These are phyloP conservation scores for Pelodytes ibericus DNA, from an alignment of 2,797 vertebrate species.

Conservation along the genomic window DNA sequence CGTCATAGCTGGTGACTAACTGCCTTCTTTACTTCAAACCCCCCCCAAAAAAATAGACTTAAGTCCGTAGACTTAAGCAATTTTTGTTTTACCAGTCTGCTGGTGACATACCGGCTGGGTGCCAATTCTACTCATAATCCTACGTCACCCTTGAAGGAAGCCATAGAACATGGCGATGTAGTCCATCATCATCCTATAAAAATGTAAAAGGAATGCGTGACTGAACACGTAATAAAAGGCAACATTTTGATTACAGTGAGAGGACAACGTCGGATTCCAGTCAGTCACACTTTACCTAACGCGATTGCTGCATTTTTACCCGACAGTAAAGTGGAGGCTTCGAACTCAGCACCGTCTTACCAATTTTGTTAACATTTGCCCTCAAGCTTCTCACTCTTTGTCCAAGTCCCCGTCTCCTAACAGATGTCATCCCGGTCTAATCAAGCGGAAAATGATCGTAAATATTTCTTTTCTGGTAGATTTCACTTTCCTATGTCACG, in stretches of 20 bases:
- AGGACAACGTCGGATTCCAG: conserved; percentile 69
- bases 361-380: conserved; percentile 90
- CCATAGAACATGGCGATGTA: too few relatives aligned
- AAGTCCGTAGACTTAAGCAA: too few relatives aligned
- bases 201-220: too few relatives aligned
- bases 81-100: too few relatives aligned
- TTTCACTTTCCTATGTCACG: conserved; percentile 97
- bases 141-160: too few relatives aligned
- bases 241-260: conserved; percentile 57
- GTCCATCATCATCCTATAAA: too few relatives aligned
- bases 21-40: too few relatives aligned
- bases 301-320: conserved; percentile 77
- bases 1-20: too few relatives aligned
- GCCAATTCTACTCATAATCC: too few relatives aligned
- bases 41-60: too few relatives aligned
- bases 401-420: conserved; percentile 91
- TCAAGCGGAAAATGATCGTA: conserved; percentile 99
- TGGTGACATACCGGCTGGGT: too few relatives aligned
- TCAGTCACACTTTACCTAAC: conserved; percentile 73
- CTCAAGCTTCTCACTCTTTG: conserved; percentile 82
- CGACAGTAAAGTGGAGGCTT: conserved; percentile 77
- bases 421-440: conserved; percentile 96
- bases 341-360: conserved; percentile 77
- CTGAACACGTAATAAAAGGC: not conserved
- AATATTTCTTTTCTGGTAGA: conserved; percentile 99